Evolutionary conservation across 2,797 vertebrate genomes (phyloP).

Genomic region (Falco novaeseelandiae): DNA sequence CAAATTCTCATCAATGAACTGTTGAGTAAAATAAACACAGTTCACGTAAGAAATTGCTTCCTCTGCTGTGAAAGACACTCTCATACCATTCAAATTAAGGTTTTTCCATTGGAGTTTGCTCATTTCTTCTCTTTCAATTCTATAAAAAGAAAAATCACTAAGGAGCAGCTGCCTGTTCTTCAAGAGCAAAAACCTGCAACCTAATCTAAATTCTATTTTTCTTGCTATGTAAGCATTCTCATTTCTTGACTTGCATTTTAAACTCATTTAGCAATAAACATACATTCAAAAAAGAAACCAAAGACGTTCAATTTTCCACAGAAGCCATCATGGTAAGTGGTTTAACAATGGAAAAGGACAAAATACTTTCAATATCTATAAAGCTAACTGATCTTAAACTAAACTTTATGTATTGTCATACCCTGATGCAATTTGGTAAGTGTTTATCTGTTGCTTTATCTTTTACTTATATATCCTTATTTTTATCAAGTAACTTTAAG

Average conservation of each 20-base stretch:
- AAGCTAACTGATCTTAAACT: neutral
- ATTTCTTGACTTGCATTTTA: conserved; percentile 38
- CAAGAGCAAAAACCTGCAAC: conserved; percentile 58
- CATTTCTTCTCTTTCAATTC: conserved; percentile 57
- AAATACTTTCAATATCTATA: neutral
- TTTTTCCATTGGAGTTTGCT: conserved; percentile 48
- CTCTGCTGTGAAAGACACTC: conserved; percentile 34
- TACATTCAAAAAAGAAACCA: neutral
- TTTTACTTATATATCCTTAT: neutral
- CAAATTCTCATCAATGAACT: conserved; percentile 18
- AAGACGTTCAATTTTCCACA: neutral
- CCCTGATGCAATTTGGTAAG: neutral
- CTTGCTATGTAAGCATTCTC: conserved; percentile 19
- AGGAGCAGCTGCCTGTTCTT: conserved; percentile 62
- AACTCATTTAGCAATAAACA: conserved; percentile 18
- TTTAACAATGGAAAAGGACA: neutral
- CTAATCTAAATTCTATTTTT: conserved; percentile 45
- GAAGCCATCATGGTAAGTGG: neutral
- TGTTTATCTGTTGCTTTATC: neutral
- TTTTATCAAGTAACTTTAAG: neutral
- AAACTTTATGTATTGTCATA: neutral
- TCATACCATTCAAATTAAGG: conserved; percentile 29
- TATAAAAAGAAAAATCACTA: conserved; percentile 61
- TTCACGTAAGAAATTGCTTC: conserved; percentile 39
- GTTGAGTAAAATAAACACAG: neutral